Base-by-base conservation (phyloP, 2,113 vertebrate species). In the Rhizomys pruinosus region DNA sequence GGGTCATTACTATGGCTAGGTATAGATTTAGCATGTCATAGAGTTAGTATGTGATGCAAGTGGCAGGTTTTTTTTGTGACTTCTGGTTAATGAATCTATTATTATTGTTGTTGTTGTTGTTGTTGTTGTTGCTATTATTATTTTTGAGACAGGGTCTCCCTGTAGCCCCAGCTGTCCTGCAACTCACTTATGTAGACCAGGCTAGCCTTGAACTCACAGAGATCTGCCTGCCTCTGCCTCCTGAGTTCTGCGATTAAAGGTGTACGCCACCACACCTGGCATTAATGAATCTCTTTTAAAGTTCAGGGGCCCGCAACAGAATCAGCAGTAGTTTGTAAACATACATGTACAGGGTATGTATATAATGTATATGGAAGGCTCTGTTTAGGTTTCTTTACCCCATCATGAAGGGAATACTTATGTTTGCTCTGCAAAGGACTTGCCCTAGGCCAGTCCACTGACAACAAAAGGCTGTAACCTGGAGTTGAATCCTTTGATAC, bases 401-500 rank as follows among this genome's bases (percentile, higher is more conserved):
- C 0, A 9, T 76, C 32, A 37, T 23, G 13, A 84, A 25, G 59
- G 57, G 25, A 15, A 25, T 61, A 55, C 29, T 95, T 89, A n/a
- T 59, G 13, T n/a, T 68, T 91, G 11, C 68, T 89, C 27, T 72
- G 25, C 8, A 34, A 66, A 87, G 19, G 59, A 79, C 52, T 89
- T 89, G 57, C 10, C 29, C 55, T 81, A 13, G n/a, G 47, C 88
- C 52, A 94, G n/a, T n/a, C n/a, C 25, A 20, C 1, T 37, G 29
- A 78, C 59, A 74, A 12, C 87, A 74, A 81, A n/a, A 32, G 34
- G n/a, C 7, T 3, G 32, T 23, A 23, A 42, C 8, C n/a, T 66
- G 34, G 52, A 82, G 20, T 25, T 89, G 74, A 95, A 71, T 42
- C 47, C 29, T 95, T 89, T 63, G 37, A 84, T 11, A 59, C n/a